These are phyloP conservation scores for Halichoerus grypus DNA, from an alignment of 2,113 vertebrate species.

Conservation along the genomic window DNA sequence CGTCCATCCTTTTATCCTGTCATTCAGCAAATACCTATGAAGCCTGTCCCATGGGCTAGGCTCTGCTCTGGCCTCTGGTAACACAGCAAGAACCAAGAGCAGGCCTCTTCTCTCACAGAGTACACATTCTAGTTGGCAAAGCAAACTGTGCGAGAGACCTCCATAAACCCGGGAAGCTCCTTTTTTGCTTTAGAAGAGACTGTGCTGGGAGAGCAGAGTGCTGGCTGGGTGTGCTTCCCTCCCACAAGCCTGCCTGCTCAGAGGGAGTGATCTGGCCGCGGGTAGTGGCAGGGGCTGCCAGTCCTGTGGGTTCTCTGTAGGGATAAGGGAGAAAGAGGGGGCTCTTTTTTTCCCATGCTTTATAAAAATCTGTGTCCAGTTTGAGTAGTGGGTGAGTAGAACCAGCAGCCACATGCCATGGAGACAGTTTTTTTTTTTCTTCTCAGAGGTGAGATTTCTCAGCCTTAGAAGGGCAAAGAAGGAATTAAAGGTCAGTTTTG, in stretches of 20 bases:
- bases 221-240: background rate
- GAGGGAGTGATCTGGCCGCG: background rate
- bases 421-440: background rate
- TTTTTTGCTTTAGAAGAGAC: background rate
- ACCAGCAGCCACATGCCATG: background rate
- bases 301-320: background rate
- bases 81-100: background rate
- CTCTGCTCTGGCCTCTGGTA: background rate
- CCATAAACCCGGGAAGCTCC: background rate
- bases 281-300: background rate
- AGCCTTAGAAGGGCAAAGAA: background rate
- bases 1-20: background rate
- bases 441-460: background rate
- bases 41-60: background rate
- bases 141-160: background rate
- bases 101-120: background rate
- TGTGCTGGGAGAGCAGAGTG: background rate
- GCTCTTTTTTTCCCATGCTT: background rate
- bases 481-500: background rate
- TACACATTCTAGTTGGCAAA: background rate
- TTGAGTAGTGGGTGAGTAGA: background rate
- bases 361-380: background rate
- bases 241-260: background rate
- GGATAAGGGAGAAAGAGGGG: background rate
- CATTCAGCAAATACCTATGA: background rate